Base-by-base conservation (phyloP, 2,797 vertebrate genomes). In the Cetoscarus ocellatus region DNA sequence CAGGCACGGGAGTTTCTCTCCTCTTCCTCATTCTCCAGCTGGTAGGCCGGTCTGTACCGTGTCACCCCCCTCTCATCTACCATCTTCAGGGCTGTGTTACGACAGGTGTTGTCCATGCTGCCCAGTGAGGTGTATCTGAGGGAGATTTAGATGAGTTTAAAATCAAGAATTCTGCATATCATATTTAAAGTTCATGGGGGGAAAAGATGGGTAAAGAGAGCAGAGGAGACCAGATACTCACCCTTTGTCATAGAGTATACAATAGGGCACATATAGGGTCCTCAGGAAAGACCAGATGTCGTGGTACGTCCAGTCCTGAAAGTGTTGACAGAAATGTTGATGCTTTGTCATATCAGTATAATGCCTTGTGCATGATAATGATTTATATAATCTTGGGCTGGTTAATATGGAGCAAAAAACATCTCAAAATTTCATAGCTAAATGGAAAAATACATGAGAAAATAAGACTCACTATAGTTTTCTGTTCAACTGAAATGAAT, bases 211-310 rank as follows among this genome's bases (percentile, higher is more conserved):
- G 35, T 6, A 49, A 3, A 11, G 40, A 9, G 12, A 38, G 47
- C 1, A 5, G 12, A 12, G 1, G n/a, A 7, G 34, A 18, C 36
- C 7, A n/a, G 2, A 7, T 7, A 12, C 95, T 94, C 86, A 99
- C 98, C 98, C 98, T 83, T 95, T 97, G 79, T 99, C 98, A 0
- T 99, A 99, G n/a, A 99, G 96, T 73, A 98, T 86, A 52, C 98
- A 99, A 93, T 99, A 99, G 0, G 98, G 98, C 34, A 99, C 92
- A 3, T 95, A 96, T 5, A 99, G 90, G 0, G 92, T 95, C 63
- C 98, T 96, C 64, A 99, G 86, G 75, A 99, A 98, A 0, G 93
- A 93, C 98, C 98, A 99, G 90, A 99, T 97, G 85, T 99, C 96
- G 34, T 96, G 95, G 85, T 99, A 99, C 0, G 95, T 95, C 98